Evolutionary conservation across 2,888 invertebrate species (phyloP), one percentile per base, ranked within the genome.

Genomic region (Dermolepida albohirtum): DNA sequence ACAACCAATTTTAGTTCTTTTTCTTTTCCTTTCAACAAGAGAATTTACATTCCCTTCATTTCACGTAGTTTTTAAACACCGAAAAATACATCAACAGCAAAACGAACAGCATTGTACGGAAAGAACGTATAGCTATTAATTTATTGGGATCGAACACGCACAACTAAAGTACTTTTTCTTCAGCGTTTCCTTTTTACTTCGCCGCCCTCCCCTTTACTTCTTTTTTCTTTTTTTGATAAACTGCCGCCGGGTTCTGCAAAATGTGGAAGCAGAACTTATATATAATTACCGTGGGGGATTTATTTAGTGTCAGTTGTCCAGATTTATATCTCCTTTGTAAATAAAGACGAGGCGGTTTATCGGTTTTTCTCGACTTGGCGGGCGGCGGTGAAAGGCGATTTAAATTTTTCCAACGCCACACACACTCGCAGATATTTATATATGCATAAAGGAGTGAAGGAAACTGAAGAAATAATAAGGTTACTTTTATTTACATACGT

Each of bases 321-420:
- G 59, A 59, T 59, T 59, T 59, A 59, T 59, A 44, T 44, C 59
- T 59, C 59, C 59, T 59, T 59, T 44, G 59, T 59, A 59, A 43
- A 59, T 59, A 59, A 29, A 43, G 44, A 59, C 29, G 34, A 14
- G 40, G 59, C 16, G 34, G 59, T 59, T 44, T 44, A 59, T 44
- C 44, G 44, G 44, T 59, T 59, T 59, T 59, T 59, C 29, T 44
- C 27, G 44, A 27, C 34, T 59, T 34, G 27, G 12, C 14, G 40
- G 29, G 12, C 14, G 29, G 7, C 22, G 43, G 11, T 22, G 55
- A 55, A 55, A 41, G 17, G 6, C 29, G 14, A 59, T 59, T 59
- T 59, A 44, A 59, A 59, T 59, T 59, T 59, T 44, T 59, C 29
- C 44, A 34, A 29, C n/a, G 7, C 1, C 4, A n/a, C 34, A 10